Evolutionary conservation across 2,797 vertebrate genomes (phyloP).

Genomic region (Moxostoma hubbsi): DNA sequence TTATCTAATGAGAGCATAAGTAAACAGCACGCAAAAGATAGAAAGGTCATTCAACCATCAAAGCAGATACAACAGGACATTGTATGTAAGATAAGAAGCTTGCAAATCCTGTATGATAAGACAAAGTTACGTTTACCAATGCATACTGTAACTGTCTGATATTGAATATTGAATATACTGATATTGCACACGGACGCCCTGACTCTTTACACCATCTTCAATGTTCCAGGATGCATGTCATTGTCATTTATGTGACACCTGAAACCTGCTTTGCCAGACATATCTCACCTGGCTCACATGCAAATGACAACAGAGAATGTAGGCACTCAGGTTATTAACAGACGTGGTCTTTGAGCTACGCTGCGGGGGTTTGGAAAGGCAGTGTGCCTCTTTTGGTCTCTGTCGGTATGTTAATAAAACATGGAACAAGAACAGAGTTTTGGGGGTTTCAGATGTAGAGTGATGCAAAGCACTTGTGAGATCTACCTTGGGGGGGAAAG

Average conservation of each 20-base stretch:
- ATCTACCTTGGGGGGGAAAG: conserved; percentile 29
- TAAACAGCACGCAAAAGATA: conserved; percentile 10
- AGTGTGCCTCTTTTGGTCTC: background rate
- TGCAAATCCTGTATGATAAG: conserved; percentile 25
- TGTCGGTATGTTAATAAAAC: conserved; percentile 21
- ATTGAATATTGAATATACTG: conserved; percentile 12
- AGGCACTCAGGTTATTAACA: background rate
- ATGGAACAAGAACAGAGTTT: conserved; percentile 19
- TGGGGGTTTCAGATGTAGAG: conserved; percentile 15
- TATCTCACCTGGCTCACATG: conserved; percentile 15
- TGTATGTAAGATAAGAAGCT: conserved; percentile 31
- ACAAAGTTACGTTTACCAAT: background rate
- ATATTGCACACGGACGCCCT: background rate
- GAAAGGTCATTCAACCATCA: conserved; percentile 11
- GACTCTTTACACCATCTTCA: background rate
- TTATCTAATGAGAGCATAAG: conserved; percentile 9
- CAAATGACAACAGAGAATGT: background rate
- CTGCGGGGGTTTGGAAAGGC: background rate
- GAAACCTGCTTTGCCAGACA: conserved; percentile 28
- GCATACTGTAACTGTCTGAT: background rate
- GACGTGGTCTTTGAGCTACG: conserved; percentile 7
- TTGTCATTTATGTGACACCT: conserved; percentile 39
- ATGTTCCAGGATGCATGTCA: background rate
- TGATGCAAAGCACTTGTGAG: conserved; percentile 24
- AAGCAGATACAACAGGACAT: background rate